Evolutionary conservation across 2,888 invertebrate genomes (phyloP).

Genomic region (Luperina testacea): DNA sequence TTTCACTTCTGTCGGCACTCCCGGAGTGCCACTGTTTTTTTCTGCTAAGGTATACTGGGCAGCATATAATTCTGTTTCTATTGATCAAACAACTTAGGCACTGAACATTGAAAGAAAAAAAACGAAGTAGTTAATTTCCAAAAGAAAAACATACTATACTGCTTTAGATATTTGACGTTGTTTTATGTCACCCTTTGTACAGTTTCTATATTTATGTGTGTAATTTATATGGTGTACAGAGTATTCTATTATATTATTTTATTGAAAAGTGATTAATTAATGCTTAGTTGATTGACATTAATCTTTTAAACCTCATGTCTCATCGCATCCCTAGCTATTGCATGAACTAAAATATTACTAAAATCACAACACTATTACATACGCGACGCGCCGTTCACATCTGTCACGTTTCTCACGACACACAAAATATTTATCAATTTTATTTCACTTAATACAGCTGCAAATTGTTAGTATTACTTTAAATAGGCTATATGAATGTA

Average conservation of each 20-base stretch:
- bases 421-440: conserved; percentile 72
- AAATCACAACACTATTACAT: conserved; percentile 59
- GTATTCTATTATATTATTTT: no score
- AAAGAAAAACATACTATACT: not conserved
- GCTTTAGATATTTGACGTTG: not conserved
- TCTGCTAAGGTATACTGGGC: not conserved
- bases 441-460: conserved; percentile 58
- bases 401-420: conserved; percentile 70
- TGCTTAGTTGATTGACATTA: conserved; percentile 5
- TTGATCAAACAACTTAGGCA: not conserved
- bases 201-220: no score
- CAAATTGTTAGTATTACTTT: conserved; percentile 66
- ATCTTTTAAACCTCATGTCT: not conserved
- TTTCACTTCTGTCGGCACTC: no score
- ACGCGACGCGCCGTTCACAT: conserved; percentile 73
- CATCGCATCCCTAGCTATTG: not conserved
- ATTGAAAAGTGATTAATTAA: not conserved
- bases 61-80: not conserved
- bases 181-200: not conserved
- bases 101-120: not conserved
- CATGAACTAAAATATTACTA: conserved; percentile 20
- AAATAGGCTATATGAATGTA: not conserved
- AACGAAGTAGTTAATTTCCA: not conserved
- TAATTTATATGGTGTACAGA: no score
- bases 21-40: no score